phyloP scores from a whole-genome alignment of 2,888 invertebrate species.

The Drosophila infuscata region DNA sequence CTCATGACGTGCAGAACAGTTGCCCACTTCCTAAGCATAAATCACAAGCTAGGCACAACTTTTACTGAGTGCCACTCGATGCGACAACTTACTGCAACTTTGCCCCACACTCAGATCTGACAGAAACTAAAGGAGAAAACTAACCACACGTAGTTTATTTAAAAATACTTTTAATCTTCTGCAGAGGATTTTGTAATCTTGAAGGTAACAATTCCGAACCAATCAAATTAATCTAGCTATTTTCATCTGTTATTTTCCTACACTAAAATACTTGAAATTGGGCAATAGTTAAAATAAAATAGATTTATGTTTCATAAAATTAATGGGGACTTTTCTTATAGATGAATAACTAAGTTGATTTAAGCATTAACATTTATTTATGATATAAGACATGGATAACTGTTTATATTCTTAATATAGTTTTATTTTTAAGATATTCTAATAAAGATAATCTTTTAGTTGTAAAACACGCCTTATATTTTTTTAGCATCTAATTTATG shows the following conservation, averaged over 20 bases:
- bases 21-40: conserved; percentile 50
- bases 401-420: too few relatives aligned
- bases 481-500: not conserved
- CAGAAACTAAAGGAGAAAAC: conserved; percentile 43
- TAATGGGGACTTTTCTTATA: not conserved
- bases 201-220: not conserved
- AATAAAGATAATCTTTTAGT: not conserved
- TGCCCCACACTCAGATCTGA: conserved; percentile 5
- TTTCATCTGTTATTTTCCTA: not conserved
- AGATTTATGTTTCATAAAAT: not conserved
- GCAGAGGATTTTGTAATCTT: not conserved
- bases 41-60: conserved; percentile 56
- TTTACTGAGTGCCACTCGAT: conserved; percentile 35
- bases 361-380: not conserved
- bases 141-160: conserved; percentile 54
- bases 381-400: too few relatives aligned
- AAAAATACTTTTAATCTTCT: conserved; percentile 25
- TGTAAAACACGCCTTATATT: not conserved
- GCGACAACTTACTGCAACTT: conserved; percentile 31
- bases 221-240: not conserved
- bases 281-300: not conserved
- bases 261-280: not conserved
- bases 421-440: not conserved
- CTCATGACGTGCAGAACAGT: conserved; percentile 64
- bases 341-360: not conserved